Evolutionary conservation across 2,797 vertebrate species (phyloP), one percentile per base, ranked within the genome.

Genomic region (Alcedo quadribrachys): DNA sequence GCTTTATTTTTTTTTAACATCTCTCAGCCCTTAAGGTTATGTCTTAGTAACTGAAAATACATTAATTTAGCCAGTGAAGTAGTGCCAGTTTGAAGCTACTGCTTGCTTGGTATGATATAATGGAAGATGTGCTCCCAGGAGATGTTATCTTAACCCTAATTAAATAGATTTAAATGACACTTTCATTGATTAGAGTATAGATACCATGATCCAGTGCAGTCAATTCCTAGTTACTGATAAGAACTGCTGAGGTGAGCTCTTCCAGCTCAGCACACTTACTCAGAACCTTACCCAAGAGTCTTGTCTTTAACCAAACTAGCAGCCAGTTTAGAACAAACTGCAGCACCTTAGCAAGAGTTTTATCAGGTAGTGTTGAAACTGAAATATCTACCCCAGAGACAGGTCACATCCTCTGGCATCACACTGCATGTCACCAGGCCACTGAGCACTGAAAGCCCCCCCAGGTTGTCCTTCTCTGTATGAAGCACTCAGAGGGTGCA

Each of bases 101-200:
- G 37, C 42, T 70, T 76, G 24, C 13, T 32, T 89, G 71, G 37
- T 71, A 53, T 6, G 4, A 1, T 69, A 20, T 78, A 45, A 85
- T 28, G 50, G 50, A 69, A 90, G 43, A 60, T n/a, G 10, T 82
- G 53, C 58, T 95, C 57, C 68, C 65, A 51, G 4, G 3, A 46
- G 24, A 51, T 62, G 62, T 65, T 82, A 81, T 86, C 68, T 87
- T 42, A 65, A 65, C 85, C 9, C 30, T 91, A 70, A 70, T 94
- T 67, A 80, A 80, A 80, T 65, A 57, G 11, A 82, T 88, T 90
- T 92, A 82, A 92, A 74, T 81, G 33, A 48, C 66, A 58, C 27
- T 80, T 90, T 21, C 28, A 28, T 22, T 81, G 53, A 35, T 50
- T 87, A 48, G 78, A 89, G 48, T 35, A 24, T 14, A 42, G 51